Base-by-base conservation (phyloP, 2,797 vertebrate species). In the Thaleichthys pacificus region DNA sequence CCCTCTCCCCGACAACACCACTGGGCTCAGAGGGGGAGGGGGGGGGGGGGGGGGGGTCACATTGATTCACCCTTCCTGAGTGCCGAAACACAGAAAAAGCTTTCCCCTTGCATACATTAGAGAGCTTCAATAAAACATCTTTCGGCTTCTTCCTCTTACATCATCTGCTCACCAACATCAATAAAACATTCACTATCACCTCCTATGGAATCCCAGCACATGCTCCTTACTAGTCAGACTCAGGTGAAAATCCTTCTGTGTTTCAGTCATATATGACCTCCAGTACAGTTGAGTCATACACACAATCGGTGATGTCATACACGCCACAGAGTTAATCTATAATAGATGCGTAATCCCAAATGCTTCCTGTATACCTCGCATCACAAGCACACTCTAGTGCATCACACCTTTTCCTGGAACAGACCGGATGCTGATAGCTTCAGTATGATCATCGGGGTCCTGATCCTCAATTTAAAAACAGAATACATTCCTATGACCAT, bases 341-440 rank as follows among this genome's bases (percentile, higher is more conserved):
- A 86, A 90, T 87, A 82, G 83, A 91, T 89, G 87, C 89, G 85
- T 89, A 86, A 90, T 84, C 84, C 82, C 80, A 69, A 77, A 75
- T 83, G 82, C 81, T 89, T 89, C 84, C 84, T 61, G 82, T 87
- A 88, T 89, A 88, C 77, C 66, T 71, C 80, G 83, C 3, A 0
- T 57, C 70, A 68, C 69, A 26, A 49, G 12, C 42, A 75, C 79
- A 73, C 81, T 78, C 87, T 80, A 77, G 76, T 77, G 85, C 84
- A 82, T 83, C 79, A 76, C 76, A 75, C 75, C 42, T 47, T 71
- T 87, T 89, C 86, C 88, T 74, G 84, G 84, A 91, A 92, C 22
- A 11, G 32, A 19, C 35, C 30, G n/a, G 62, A 64, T 19, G 32
- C 30, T 64, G 62, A 64, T 32, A 64, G 62, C 32, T 11, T 64